Percentiles rank a stretch among this genome's conserved stretches.
Conservation (phyloP, 2,797 vertebrate species). For the Mormyrus hasselquistii region DNA sequence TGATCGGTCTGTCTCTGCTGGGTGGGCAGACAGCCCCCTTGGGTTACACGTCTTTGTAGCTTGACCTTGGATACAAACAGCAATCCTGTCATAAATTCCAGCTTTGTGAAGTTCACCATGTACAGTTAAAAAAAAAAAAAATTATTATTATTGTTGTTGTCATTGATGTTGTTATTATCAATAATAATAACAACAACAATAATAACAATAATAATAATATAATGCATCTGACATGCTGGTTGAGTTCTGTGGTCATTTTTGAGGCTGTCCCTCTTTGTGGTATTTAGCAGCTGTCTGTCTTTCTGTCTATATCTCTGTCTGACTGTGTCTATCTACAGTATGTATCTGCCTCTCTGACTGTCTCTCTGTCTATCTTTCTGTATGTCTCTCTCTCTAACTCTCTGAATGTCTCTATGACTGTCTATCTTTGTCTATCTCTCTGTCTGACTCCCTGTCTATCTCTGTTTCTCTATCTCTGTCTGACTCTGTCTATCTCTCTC, state of each 20-base stretch:
- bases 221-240: neutral
- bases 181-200: neutral
- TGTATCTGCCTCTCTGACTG: too few relatives aligned
- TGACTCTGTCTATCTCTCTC: neutral
- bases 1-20: neutral
- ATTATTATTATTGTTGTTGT: neutral
- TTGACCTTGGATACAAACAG: neutral
- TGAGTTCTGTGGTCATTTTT: neutral
- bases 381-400: neutral
- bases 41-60: neutral
- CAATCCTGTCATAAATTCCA: neutral
- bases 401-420: too few relatives aligned
- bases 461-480: neutral
- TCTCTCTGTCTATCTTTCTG: neutral
- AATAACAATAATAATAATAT: neutral
- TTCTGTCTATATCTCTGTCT: neutral
- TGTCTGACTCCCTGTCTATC: too few relatives aligned
- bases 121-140: neutral
- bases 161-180: too few relatives aligned
- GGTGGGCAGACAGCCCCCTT: neutral
- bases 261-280: neutral
- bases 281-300: neutral
- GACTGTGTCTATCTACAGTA: neutral
- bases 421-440: too few relatives aligned
- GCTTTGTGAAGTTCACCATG: neutral